These are phyloP conservation scores for Fragum whitleyi DNA, from an alignment of 2,888 invertebrate genomes.

Conservation along the genomic window DNA sequence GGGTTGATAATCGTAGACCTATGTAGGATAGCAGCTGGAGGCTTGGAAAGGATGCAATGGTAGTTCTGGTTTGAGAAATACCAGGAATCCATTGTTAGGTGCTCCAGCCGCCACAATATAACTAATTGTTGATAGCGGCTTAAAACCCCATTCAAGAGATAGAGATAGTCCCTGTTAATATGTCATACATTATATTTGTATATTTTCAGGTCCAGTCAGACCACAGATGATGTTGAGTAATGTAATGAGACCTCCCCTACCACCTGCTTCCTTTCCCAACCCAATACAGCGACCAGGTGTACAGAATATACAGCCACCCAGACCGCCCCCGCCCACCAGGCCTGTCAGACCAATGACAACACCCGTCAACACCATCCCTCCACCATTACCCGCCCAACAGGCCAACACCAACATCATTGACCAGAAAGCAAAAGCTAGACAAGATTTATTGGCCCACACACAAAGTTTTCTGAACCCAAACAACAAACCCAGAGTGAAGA, in stretches of 20 bases:
- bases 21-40: no score
- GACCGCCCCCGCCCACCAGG: conserved; percentile 36
- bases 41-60: no score
- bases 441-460: conserved; percentile 80
- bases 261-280: conserved; percentile 75
- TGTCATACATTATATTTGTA: no score
- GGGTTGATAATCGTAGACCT: no score
- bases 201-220: conserved; percentile 57
- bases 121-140: no score
- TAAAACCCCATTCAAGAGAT: no score
- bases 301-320: conserved; percentile 39
- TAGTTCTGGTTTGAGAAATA: no score
- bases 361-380: conserved; percentile 21
- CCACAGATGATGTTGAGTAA: conserved; percentile 77
- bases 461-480: conserved; percentile 82
- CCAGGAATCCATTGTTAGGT: no score
- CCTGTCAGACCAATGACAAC: conserved; percentile 39
- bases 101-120: no score
- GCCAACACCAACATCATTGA: conserved; percentile 28
- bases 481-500: conserved; percentile 70
- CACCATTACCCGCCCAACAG: neutral
- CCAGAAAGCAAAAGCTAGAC: conserved; percentile 74
- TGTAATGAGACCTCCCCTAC: conserved; percentile 68
- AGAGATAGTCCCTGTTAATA: no score
- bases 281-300: conserved; percentile 78